These are phyloP conservation scores for Dinomys branickii DNA, from an alignment of 2,113 vertebrate genomes.

Conservation along the genomic window DNA sequence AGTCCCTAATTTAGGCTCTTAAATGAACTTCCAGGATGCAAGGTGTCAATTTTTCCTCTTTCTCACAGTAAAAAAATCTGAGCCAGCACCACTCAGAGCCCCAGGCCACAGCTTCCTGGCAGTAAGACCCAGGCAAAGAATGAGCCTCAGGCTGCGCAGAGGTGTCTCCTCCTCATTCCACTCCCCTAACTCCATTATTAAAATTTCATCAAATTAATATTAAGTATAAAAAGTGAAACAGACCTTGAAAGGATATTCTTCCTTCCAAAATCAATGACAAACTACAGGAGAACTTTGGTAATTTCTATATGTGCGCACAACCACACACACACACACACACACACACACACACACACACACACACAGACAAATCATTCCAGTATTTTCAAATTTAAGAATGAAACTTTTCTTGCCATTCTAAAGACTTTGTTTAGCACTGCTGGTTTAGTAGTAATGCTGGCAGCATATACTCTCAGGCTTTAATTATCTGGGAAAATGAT, in stretches of 20 bases:
- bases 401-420: neutral
- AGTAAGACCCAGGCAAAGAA: neutral
- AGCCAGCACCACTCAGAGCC: neutral
- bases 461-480: neutral
- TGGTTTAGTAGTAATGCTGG: neutral
- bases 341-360: neutral
- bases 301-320: neutral
- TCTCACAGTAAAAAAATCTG: constrained; percentile 83
- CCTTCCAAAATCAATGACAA: neutral
- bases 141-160: neutral
- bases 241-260: neutral
- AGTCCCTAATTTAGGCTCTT: constrained; percentile 85
- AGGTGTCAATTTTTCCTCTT: constrained; percentile 65
- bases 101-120: neutral
- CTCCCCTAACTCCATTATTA: neutral
- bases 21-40: constrained; percentile 84
- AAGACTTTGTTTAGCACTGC: neutral
- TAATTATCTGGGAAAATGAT: neutral
- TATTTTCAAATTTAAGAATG: neutral
- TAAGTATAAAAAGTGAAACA: neutral
- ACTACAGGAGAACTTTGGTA: neutral
- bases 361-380: neutral
- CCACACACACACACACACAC: neutral
- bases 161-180: neutral
- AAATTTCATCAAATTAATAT: neutral